Conservation (phyloP, 2,113 vertebrate species). For the Spea bombifrons region DNA sequence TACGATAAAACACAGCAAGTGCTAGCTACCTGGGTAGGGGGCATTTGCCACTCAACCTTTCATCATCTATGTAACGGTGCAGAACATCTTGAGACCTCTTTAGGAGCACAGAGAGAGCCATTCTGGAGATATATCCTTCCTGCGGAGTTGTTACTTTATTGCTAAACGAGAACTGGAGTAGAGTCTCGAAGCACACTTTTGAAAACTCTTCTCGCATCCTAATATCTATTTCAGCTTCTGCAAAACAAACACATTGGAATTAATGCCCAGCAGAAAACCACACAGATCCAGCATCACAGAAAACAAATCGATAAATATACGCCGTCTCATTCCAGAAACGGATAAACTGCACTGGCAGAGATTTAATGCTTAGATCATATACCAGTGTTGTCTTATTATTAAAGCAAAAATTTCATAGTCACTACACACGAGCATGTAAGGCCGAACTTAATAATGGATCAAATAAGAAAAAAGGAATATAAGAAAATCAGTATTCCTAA, state of each 20-base stretch:
- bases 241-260: conserved; percentile 40
- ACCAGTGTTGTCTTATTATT: too few species aligned
- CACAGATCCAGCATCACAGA: not conserved
- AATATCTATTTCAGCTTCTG: conserved; percentile 97
- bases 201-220: conserved; percentile 97
- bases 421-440: too few species aligned
- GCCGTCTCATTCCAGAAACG: too few species aligned
- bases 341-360: too few species aligned
- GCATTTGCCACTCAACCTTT: conserved; percentile 92
- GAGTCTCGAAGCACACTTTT: conserved; percentile 97
- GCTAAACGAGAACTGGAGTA: conserved; percentile 98
- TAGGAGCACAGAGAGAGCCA: conserved; percentile 94
- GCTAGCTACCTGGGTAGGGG: conserved; percentile 85
- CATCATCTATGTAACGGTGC: conserved; percentile 90
- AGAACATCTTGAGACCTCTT: conserved; percentile 94
- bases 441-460: too few species aligned
- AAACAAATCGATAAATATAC: conserved; percentile 19
- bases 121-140: conserved; percentile 96
- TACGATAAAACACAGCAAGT: too few species aligned
- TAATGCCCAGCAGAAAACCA: conserved; percentile 4
- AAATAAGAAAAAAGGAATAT: too few species aligned
- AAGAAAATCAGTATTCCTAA: too few species aligned
- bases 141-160: conserved; percentile 94
- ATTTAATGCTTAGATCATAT: too few species aligned
- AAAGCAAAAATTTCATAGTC: too few species aligned